These are phyloP conservation scores for Paramisgurnus dabryanus DNA, from an alignment of 2,113 vertebrate genomes.

Conservation along the genomic window DNA sequence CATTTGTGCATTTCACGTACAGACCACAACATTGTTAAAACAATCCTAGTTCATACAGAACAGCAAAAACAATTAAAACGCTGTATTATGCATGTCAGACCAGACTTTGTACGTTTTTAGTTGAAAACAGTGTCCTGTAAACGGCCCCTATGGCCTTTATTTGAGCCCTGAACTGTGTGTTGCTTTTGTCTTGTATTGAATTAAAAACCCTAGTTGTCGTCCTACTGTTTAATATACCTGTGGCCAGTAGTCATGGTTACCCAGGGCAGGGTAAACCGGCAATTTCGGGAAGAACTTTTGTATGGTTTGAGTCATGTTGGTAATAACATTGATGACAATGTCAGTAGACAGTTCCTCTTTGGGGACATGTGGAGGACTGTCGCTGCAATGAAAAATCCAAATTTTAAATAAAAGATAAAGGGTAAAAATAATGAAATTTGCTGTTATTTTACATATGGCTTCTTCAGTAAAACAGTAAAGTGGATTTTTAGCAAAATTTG, in stretches of 20 bases:
- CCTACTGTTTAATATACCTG: slow-evolving; percentile 76
- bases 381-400: slow-evolving; percentile 71
- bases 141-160: background rate
- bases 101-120: too few species aligned
- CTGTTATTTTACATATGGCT: too few species aligned
- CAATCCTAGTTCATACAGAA: too few species aligned
- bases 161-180: background rate
- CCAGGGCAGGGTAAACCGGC: slow-evolving; percentile 88
- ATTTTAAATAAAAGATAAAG: background rate
- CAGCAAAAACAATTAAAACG: too few species aligned
- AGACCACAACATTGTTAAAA: too few species aligned
- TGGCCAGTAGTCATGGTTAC: slow-evolving; percentile 98
- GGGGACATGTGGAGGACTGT: slow-evolving; percentile 93
- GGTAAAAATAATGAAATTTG: too few species aligned
- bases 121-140: too few species aligned
- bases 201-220: background rate
- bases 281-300: slow-evolving; percentile 81
- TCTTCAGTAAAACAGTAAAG: too few species aligned
- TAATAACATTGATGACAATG: slow-evolving; percentile 84
- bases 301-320: slow-evolving; percentile 87
- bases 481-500: too few species aligned
- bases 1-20: background rate
- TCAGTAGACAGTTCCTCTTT: slow-evolving; percentile 84
- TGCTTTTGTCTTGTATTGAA: background rate
- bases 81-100: too few species aligned